Evolutionary conservation across 2,797 vertebrate genomes (phyloP).

Genomic region (Pantherophis alleghaniensis): DNA sequence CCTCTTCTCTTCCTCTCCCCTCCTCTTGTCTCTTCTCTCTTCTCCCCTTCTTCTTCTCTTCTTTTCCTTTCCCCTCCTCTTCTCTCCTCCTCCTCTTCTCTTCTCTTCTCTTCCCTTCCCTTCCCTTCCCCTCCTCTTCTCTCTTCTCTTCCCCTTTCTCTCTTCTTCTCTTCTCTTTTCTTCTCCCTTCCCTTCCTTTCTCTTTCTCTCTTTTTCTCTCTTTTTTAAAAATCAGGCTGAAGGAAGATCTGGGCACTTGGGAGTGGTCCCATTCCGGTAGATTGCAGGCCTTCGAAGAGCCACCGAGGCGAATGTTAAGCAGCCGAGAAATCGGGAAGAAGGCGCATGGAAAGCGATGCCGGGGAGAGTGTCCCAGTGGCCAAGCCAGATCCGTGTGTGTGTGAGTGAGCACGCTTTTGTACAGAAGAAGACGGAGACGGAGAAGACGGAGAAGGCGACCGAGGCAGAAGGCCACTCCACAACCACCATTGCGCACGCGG

Average conservation of each 20-base stretch:
- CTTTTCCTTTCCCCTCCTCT: neutral
- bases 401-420: constrained; percentile 13
- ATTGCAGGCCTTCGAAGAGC: constrained; percentile 43
- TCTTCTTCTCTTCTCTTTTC: too few relatives aligned
- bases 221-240: constrained; percentile 64
- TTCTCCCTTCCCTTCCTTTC: too few relatives aligned
- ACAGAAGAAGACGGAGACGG: constrained; percentile 32
- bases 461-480: neutral
- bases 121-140: rapidly evolving
- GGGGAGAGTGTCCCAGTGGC: neutral
- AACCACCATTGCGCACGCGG: constrained; percentile 57
- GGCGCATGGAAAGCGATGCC: neutral
- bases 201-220: neutral
- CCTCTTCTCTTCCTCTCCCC: too few relatives aligned
- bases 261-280: constrained; percentile 1
- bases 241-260: constrained; percentile 75
- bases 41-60: too few relatives aligned
- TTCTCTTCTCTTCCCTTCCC: rapidly evolving
- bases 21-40: too few relatives aligned
- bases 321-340: neutral
- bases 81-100: too few relatives aligned
- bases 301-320: constrained; percentile 61
- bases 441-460: neutral
- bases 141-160: too few relatives aligned
- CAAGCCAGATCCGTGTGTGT: neutral